Base-by-base conservation (phyloP, 2,888 invertebrate species). In the Drosophila nr. perissopoda region DNA sequence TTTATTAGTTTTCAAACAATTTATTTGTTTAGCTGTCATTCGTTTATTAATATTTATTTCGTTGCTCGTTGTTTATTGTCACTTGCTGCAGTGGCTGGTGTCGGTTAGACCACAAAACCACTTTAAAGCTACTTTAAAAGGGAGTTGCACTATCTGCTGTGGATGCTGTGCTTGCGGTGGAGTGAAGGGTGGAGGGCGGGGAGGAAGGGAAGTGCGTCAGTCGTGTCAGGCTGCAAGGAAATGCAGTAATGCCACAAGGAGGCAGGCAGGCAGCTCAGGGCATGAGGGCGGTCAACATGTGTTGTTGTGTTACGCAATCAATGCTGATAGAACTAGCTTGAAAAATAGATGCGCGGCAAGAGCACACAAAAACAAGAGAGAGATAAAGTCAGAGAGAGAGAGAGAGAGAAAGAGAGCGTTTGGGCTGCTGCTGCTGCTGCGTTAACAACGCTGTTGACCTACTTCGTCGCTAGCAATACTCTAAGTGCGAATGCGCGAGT, bases 21-120 rank as follows among this genome's bases (percentile, higher is more conserved):
- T 82, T 82, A 88, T 86, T 89, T 89, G 70, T 75, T 80, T 89
- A 82, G 85, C 88, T 85, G 85, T 70, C 70, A 64, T 59, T 73
- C 58, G 70, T 84, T 77, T 84, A 64, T 81, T 74, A 69, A 70
- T 83, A 84, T 83, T 89, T 83, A 79, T 81, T 74, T 70, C 56
- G 51, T 52, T 57, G 53, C 42, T 57, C 27, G 48, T 46, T 66
- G 59, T 66, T 56, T 67, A 42, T 61, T 64, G 42, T 62, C 48
- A 52, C 46, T 65, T 53, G 53, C 36, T 61, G 68, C 48, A 36
- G 62, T 48, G 27, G 49, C 34, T 49, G 21, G 48, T 25, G 31
- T 56, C 2, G 25, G 36, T 25, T 54, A 11, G 58, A 6, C 18
- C 13, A 21, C 13, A 36, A 27, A 59, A 40, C 27, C 27, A 40